These are phyloP conservation scores for Pantherophis vulpinus DNA, from an alignment of 2,797 vertebrate species.

Conservation along the genomic window DNA sequence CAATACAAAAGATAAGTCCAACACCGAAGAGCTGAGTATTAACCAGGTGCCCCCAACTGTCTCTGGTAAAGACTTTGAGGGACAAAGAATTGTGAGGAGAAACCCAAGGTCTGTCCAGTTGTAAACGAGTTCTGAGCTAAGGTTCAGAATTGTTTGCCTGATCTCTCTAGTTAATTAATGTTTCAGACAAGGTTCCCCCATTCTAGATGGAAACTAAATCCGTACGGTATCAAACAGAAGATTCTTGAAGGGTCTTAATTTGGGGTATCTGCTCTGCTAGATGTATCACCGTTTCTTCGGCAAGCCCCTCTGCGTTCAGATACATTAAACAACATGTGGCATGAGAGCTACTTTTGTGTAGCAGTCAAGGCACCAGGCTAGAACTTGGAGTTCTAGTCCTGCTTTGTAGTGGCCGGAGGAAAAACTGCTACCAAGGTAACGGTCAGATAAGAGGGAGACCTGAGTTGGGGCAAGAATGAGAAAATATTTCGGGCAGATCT, in stretches of 20 bases:
- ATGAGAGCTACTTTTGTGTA: not conserved
- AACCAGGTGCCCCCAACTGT: not conserved
- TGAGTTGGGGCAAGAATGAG: not conserved
- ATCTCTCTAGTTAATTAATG: not conserved
- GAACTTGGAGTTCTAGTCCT: not conserved
- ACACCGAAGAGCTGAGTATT: not conserved
- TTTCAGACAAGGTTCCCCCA: too few species aligned
- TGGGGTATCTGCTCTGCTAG: not conserved
- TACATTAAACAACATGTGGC: not conserved
- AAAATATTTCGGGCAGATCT: not conserved
- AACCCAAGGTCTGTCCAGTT: not conserved
- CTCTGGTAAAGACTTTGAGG: not conserved
- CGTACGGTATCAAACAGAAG: not conserved
- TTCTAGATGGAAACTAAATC: not conserved
- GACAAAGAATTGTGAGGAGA: not conserved
- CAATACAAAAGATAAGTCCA: not conserved
- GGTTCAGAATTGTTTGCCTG: not conserved
- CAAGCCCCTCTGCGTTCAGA: not conserved
- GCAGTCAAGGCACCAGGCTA: not conserved
- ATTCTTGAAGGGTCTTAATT: not conserved
- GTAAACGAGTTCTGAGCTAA: too few species aligned
- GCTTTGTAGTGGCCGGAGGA: not conserved
- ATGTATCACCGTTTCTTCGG: not conserved
- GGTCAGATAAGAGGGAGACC: not conserved
- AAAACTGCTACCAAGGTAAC: not conserved